Conservation (phyloP, 1,140 invertebrate genomes). For the Meteorus sp. region DNA sequence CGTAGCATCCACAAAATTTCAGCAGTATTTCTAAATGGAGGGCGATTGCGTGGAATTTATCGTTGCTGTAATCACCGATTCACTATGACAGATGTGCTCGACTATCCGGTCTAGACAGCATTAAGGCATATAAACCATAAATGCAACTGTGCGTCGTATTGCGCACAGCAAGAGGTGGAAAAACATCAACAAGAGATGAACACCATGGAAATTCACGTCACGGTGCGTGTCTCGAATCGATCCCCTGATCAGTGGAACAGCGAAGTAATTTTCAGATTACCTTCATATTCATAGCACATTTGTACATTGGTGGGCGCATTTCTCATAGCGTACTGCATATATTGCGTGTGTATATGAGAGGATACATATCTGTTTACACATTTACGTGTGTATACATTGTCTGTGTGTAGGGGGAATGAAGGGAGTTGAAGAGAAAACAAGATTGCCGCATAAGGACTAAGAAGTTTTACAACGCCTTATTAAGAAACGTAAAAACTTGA, state of each 20-base stretch:
- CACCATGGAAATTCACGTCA: no score
- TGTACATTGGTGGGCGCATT: no score
- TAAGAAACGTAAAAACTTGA: conserved; percentile 16
- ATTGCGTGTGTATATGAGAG: no score
- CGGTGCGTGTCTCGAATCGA: no score
- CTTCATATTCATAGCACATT: no score
- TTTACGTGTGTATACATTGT: not conserved
- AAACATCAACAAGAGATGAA: no score
- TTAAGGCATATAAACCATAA: conserved; percentile 36
- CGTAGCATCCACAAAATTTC: conserved; percentile 7
- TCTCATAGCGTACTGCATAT: no score
- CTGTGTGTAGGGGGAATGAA: not conserved
- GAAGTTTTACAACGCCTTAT: conserved; percentile 19
- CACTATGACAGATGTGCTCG: conserved; percentile 42
- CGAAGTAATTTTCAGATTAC: no score
- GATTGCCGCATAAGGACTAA: not conserved
- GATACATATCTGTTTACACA: no score
- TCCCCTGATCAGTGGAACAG: no score
- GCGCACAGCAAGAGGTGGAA: not conserved
- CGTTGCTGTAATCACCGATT: conserved; percentile 49
- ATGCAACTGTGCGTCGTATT: conserved; percentile 19
- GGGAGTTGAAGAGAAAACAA: not conserved
- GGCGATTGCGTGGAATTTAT: conserved; percentile 39
- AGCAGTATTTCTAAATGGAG: conserved; percentile 44
- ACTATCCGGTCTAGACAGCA: conserved; percentile 50